A percentile compares a stretch with the other conserved stretches of the same genome.
Conservation (phyloP, 2,888 invertebrate species). For the Arctia plantaginis region DNA sequence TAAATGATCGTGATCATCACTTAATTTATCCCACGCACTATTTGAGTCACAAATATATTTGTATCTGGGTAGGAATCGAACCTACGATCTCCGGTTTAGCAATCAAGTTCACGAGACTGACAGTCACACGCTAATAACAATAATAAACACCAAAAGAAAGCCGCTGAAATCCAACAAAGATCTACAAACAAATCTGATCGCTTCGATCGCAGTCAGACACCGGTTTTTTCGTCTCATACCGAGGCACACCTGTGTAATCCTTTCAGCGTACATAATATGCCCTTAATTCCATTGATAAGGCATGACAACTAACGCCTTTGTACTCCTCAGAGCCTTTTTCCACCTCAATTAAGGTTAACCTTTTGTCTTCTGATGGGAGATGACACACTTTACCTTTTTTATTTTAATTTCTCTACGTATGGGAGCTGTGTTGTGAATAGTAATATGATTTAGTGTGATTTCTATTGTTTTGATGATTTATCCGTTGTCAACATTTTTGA, state of each 20-base stretch:
- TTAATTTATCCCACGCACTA: too few species aligned
- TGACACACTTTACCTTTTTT: constrained; percentile 70
- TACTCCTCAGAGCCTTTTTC: constrained; percentile 69
- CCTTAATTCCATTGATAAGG: constrained; percentile 85
- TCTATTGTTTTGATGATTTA: constrained; percentile 78
- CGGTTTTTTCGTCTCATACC: constrained; percentile 57
- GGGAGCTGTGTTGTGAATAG: constrained; percentile 81
- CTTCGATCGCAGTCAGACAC: constrained; percentile 37
- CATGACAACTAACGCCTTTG: constrained; percentile 84
- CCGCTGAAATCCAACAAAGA: constrained; percentile 39
- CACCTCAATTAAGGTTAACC: constrained; percentile 78
- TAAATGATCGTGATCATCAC: too few species aligned
- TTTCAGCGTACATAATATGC: constrained; percentile 83
- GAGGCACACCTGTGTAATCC: constrained; percentile 85
- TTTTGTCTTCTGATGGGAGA: constrained; percentile 80
- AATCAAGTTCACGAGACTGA: too few species aligned
- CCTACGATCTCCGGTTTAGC: too few species aligned
- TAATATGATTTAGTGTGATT: constrained; percentile 80
- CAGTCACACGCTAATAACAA: constrained; percentile 21
- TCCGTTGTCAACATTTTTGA: constrained; percentile 68
- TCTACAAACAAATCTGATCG: constrained; percentile 57
- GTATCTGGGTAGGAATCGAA: too few species aligned
- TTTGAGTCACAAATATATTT: too few species aligned
- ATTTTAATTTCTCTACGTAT: constrained; percentile 61
- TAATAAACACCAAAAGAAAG: constrained; percentile 25